Base-by-base conservation (phyloP, 2,113 vertebrate species). In the Shinisaurus crocodilurus region DNA sequence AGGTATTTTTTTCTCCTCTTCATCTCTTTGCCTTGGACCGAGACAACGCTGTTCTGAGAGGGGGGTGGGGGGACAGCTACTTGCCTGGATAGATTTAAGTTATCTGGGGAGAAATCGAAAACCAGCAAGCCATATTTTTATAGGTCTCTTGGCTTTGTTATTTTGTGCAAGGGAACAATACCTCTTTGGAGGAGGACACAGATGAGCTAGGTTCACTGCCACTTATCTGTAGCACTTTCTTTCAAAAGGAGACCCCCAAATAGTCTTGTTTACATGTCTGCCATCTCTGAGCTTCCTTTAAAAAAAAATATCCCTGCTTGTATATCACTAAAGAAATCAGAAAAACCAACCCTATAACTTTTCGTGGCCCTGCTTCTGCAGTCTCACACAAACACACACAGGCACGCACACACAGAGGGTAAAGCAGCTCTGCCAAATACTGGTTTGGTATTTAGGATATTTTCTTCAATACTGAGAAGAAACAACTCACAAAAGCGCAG, bases 261-360 rank as follows among this genome's bases (percentile, higher is more conserved):
- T 57, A 54, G 76, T 12, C 0, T n/a, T 16, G 0, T 90, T 95
- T 94, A 92, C 94, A 80, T 85, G 90, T 89, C 85, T 92, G 91
- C 88, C 90, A 94, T 91, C 0, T 0, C 93, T 94, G 89, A 94
- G 93, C 87, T 57, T 95, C 5, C 89, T 94, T n/a, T 95, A 91
- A 92, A 96, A 96, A 97, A 92, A 93, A 50, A 94, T 93, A 93
- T 91, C 75, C 88, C 92, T 18, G 85, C 88, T 65, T 88, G 48
- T 72, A 84, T 91, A 93, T 90, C 82, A 85, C 63, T 85, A 94
- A 57, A 29, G 89, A 95, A 95, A 91, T 2, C 0, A 0, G 80
- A 54, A 79, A n/a, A 0, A 76, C 67, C 88, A 57, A 20, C 0
- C 40, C 60, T 79, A 48, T 45, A 1, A 0, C 65, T 65, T 85